These are phyloP conservation scores for Anadara kagoshimensis DNA, from an alignment of 1,140 invertebrate species.

Conservation along the genomic window DNA sequence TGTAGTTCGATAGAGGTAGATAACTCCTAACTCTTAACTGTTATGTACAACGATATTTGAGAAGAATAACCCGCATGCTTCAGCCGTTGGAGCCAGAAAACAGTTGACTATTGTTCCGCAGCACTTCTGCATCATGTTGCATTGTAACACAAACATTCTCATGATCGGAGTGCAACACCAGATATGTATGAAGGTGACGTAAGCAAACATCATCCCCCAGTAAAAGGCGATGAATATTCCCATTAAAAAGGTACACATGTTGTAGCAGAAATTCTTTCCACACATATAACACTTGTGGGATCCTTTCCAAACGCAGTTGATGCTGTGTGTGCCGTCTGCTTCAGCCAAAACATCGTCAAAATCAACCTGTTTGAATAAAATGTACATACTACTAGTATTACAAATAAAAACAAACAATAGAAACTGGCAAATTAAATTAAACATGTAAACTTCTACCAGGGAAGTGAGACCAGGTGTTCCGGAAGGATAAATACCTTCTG, in stretches of 20 bases:
- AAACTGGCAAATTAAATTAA: too few relatives aligned
- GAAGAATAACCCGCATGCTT: slow-evolving; percentile 11
- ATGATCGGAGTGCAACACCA: slow-evolving; percentile 13
- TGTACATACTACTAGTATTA: not conserved
- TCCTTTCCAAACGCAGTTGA: slow-evolving; percentile 9
- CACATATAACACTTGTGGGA: slow-evolving; percentile 7
- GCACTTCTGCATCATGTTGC: slow-evolving; percentile 3
- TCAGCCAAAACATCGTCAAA: slow-evolving; percentile 15
- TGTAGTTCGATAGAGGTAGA: too few relatives aligned
- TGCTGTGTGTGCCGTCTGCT: slow-evolving; percentile 2
- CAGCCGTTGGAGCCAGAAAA: slow-evolving; percentile 10
- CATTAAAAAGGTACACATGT: slow-evolving; percentile 3
- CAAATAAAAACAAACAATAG: too few relatives aligned
- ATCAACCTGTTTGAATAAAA: not conserved
- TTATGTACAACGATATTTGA: slow-evolving; percentile 1
- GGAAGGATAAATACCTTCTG: too few relatives aligned
- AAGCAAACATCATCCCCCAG: slow-evolving; percentile 5
- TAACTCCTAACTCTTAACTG: too few relatives aligned
- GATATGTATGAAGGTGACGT: slow-evolving; percentile 1
- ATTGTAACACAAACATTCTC: slow-evolving; percentile 8
- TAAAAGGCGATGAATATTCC: slow-evolving; percentile 2
- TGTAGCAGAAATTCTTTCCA: slow-evolving; percentile 5
- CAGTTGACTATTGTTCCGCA: slow-evolving; percentile 11
- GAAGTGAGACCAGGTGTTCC: too few relatives aligned
- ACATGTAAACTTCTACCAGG: too few relatives aligned